Evolutionary conservation across 92 coral and sea anemone genomes (phyloP), one percentile per base, ranked within the genome.

Genomic region (Anthopleura xanthogrammica): DNA sequence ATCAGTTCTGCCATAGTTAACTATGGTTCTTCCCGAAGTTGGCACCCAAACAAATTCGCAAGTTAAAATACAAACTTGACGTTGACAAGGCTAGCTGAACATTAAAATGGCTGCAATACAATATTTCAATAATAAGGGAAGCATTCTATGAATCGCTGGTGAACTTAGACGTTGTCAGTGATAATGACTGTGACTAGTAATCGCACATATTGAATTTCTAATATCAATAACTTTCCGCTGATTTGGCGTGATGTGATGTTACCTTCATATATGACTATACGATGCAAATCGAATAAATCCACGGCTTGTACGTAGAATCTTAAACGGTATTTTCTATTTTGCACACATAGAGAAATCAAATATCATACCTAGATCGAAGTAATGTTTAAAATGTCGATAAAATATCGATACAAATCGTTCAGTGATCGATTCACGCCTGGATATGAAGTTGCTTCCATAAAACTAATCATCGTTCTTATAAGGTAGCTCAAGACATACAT

Each of bases 191-290:
- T 29, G 42, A 23, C 74, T 68, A 29, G 36, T 29, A 24, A 68
- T 68, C 41, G 40, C 29, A 68, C 74, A 68, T 68, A 68, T 68
- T 68, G 74, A 68, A 68, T 68, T 68, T 68, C 72, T 24, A 65
- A 65, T n/a, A 23, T 65, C 40, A 12, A n/a, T 20, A 5, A 29
- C 29, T 29, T 29, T 68, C 43, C 74, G 41, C 74, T 12, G 17
- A 36, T 68, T 29, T 68, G 16, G 8, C 29, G 9, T 62, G 70
- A 36, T 12, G 42, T 29, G 19, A 10, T 68, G 74, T 68, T 68
- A 12, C 74, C 42, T 68, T 68, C 74, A 68, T 68, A 9, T 68
- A 68, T 36, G 14, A 68, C 74, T 68, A 16, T 36, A 29, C 16
- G 42, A 23, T 23, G 40, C 1, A 23, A 68, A 29, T 68, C 74